Conservation (phyloP, 2,888 invertebrate genomes). For the Melinaea marsaeus region DNA sequence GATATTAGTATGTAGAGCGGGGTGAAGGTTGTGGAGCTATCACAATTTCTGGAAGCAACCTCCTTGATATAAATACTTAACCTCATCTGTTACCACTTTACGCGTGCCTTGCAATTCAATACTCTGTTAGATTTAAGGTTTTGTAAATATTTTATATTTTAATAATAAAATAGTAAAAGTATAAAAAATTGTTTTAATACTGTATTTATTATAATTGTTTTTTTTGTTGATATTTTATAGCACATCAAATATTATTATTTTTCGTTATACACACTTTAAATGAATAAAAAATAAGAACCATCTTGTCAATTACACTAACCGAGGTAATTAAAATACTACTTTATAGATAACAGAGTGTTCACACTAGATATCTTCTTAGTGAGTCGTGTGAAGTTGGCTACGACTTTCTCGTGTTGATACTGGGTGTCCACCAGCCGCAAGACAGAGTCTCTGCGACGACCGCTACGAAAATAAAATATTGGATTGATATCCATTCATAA, state of each 20-base stretch:
- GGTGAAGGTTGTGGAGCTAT: constrained; percentile 40
- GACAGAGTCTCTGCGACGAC: constrained; percentile 55
- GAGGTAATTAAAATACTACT: constrained; percentile 27
- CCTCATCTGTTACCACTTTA: constrained; percentile 62
- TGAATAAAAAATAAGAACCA: too few relatives aligned
- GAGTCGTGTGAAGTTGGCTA: constrained; percentile 63
- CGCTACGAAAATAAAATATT: constrained; percentile 38
- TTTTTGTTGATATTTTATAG: neutral
- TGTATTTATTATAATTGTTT: neutral
- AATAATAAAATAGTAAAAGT: constrained; percentile 40
- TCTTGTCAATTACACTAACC: too few relatives aligned
- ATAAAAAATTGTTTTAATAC: constrained; percentile 24
- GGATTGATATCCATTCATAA: too few relatives aligned
- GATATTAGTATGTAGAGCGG: constrained; percentile 26
- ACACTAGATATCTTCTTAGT: constrained; percentile 65
- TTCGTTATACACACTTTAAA: too few relatives aligned
- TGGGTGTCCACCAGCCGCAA: constrained; percentile 57
- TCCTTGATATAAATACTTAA: constrained; percentile 34
- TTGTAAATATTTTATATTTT: constrained; percentile 68
- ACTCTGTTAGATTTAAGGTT: constrained; percentile 64
- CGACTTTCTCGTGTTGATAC: constrained; percentile 61
- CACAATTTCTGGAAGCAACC: constrained; percentile 22
- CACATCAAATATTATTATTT: neutral
- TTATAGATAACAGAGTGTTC: constrained; percentile 44
- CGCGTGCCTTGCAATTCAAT: constrained; percentile 65